phyloP scores from a whole-genome alignment of 2,888 invertebrate species.

The Drosophila kambysellisi region DNA sequence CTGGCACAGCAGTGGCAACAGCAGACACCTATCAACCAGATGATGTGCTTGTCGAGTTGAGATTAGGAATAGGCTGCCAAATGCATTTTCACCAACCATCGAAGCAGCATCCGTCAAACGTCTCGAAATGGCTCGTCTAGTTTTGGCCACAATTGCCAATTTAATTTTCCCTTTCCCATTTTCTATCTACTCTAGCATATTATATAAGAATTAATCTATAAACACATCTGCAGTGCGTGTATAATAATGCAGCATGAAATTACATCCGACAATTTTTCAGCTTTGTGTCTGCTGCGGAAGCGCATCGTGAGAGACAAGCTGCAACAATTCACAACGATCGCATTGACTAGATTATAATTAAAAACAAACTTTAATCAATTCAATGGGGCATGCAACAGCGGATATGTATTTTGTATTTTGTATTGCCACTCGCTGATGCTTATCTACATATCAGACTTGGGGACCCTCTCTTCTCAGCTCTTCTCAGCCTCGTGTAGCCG shows the following conservation, averaged over 20 bases:
- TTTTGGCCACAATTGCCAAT: slow-evolving; percentile 29
- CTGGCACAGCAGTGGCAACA: slow-evolving; percentile 23
- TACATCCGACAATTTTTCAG: slow-evolving; percentile 42
- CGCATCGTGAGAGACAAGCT: slow-evolving; percentile 41
- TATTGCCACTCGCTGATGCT: slow-evolving; percentile 20
- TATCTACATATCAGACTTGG: slow-evolving; percentile 29
- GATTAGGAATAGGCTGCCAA: slow-evolving; percentile 44
- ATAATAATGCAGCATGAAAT: slow-evolving; percentile 68
- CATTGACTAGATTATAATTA: slow-evolving; percentile 45
- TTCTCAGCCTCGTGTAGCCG: slow-evolving; percentile 10
- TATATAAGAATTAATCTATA: slow-evolving; percentile 64
- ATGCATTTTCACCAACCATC: slow-evolving; percentile 63
- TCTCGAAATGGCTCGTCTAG: slow-evolving; percentile 15
- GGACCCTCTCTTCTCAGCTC: slow-evolving; percentile 9
- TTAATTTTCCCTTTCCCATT: slow-evolving; percentile 28
- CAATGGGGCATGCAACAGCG: slow-evolving; percentile 63
- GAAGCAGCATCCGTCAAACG: slow-evolving; percentile 12
- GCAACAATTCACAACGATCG: slow-evolving; percentile 31
- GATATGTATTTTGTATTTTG: slow-evolving; percentile 50
- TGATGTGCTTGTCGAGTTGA: slow-evolving; percentile 47
- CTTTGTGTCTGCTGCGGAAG: slow-evolving; percentile 43
- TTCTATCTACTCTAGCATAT: slow-evolving; percentile 18
- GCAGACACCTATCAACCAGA: slow-evolving; percentile 55
- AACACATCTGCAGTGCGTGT: neutral
- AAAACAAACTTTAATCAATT: slow-evolving; percentile 55